Base-by-base conservation (phyloP, 2,888 invertebrate genomes). In the Limnephilus auricula region DNA sequence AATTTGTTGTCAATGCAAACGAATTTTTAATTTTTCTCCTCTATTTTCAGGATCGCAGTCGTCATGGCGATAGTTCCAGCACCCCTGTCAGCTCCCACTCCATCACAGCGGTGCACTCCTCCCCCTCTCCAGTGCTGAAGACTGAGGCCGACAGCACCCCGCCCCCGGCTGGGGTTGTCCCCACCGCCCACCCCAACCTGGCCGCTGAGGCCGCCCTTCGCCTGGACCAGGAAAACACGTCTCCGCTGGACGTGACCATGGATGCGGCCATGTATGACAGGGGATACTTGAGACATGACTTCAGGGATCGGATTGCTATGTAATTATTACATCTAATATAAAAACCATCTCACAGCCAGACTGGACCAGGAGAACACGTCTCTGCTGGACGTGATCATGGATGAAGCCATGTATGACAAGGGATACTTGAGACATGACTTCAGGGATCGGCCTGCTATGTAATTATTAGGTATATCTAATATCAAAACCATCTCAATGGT, bases 41-140 rank as follows among this genome's bases (percentile, higher is more conserved):
- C 31, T 79, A 45, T 79, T 91, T 92, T 30, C 90, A 93, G 93
- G 93, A 93, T 32, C 90, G 90, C 15, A 34, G 88, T 79, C 31
- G 50, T n/a, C 37, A 32, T 82, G 80, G 31, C 30, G 92, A 92
- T 25, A 50, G 91, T 3, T 91, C 93, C n/a, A 65, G 90, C 37
- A 91, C 93, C 18, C 92, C 93, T 0, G 45, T 90, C 2, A 90
- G 91, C 82, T 78, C 91, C 3, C 65, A 90, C 32, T 89, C 90
- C 30, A n/a, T 91, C 25, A 92, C 91, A 31, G 90, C 90, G 12
- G 89, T 92, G 30, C 91, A 87, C 25, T 91, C 92, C 3, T 91
- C 92, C 3, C 89, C 92, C 15, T 93, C 93, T 0, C 93, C 93
- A 12, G 92, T 92, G 25, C 86, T 93, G n/a, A 93, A 93, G 88